A percentile compares a stretch with the other conserved stretches of the same genome.
Conservation (phyloP, 2,113 vertebrate species). For the Vicugna pacos region DNA sequence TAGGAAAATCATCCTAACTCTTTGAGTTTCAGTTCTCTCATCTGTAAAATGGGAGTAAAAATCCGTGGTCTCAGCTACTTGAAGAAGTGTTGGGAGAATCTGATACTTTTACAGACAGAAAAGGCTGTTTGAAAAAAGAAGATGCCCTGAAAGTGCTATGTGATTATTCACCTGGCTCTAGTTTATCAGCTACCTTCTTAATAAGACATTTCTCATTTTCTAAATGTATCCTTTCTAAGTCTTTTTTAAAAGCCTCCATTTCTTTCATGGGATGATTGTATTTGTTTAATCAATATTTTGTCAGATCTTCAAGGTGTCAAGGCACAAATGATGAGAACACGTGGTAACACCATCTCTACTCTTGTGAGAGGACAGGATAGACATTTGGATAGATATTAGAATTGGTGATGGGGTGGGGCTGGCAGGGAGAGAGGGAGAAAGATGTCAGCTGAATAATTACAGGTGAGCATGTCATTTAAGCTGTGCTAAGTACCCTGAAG, state of each 20-base stretch:
- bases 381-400: neutral
- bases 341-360: neutral
- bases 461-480: neutral
- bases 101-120: neutral
- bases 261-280: neutral
- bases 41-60: constrained; percentile 57
- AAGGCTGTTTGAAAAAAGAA: constrained; percentile 10
- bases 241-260: neutral
- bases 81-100: neutral
- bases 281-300: neutral
- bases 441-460: neutral
- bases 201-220: constrained; percentile 32
- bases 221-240: neutral
- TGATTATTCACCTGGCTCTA: constrained; percentile 19
- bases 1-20: neutral
- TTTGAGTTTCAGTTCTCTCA: neutral
- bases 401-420: neutral
- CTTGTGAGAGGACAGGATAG: neutral
- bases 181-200: constrained; percentile 20
- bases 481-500: neutral
- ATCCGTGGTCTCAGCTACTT: neutral
- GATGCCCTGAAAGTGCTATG: neutral
- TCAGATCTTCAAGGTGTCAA: neutral
- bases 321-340: neutral
- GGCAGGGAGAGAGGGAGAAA: neutral